Percentiles rank a stretch among this genome's conserved stretches.
Conservation (phyloP, 2,888 invertebrate genomes). For the Pyrgus malvae region DNA sequence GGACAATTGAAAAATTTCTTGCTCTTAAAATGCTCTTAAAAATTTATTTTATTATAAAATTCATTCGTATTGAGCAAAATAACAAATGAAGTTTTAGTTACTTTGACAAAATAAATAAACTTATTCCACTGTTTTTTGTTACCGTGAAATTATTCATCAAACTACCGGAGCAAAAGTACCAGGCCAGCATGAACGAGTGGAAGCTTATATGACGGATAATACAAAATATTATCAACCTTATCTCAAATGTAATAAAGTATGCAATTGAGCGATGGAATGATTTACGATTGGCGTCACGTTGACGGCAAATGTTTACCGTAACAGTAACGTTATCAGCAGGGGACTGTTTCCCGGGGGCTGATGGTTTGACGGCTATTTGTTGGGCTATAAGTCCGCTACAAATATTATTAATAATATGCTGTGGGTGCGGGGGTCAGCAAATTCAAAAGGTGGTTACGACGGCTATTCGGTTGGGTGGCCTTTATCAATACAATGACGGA, state of each 20-base stretch:
- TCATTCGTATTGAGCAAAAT: too few relatives aligned
- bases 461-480: background rate
- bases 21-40: too few relatives aligned
- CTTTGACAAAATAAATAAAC: too few relatives aligned
- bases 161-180: background rate
- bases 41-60: too few relatives aligned
- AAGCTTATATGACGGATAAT: background rate
- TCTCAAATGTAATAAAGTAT: background rate
- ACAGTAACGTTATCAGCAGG: slow-evolving; percentile 6
- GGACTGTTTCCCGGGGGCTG: background rate
- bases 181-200: background rate
- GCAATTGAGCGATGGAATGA: background rate
- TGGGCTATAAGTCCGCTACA: background rate
- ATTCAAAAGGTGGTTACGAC: background rate
- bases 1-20: too few relatives aligned
- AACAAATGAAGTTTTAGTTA: too few relatives aligned
- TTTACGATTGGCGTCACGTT: background rate
- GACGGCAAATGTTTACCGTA: slow-evolving; percentile 4
- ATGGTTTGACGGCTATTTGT: background rate
- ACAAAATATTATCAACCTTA: background rate
- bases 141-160: background rate
- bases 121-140: background rate
- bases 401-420: background rate
- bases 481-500: too few relatives aligned
- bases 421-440: background rate